These are phyloP conservation scores for Pelobates cultripes DNA, from an alignment of 2,797 vertebrate species.

Conservation along the genomic window DNA sequence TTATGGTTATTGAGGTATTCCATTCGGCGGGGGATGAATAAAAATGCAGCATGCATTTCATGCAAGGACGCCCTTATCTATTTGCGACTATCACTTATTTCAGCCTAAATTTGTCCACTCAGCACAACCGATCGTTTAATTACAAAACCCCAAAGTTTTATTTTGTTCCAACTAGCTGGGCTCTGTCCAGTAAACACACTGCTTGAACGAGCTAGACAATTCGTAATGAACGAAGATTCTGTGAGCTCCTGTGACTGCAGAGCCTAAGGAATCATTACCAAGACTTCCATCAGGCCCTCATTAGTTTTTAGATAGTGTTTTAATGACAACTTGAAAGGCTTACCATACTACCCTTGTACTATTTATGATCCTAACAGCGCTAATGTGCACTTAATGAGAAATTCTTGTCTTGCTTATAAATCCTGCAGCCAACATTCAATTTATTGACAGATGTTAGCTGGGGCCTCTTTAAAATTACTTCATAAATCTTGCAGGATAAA, in stretches of 20 bases:
- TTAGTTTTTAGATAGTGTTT: constrained; percentile 81
- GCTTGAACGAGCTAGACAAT: not conserved
- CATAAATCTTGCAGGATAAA: constrained; percentile 86
- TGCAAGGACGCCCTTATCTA: no score
- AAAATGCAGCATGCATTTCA: no score
- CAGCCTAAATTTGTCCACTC: no score
- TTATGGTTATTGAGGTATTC: no score
- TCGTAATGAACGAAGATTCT: not conserved
- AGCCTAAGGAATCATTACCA: constrained; percentile 71
- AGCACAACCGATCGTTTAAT: no score
- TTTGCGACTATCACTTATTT: no score
- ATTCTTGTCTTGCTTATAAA: constrained; percentile 86
- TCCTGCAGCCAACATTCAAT: constrained; percentile 84
- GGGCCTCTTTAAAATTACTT: constrained; percentile 87
- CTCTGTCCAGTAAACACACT: not conserved
- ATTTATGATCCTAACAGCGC: constrained; percentile 81
- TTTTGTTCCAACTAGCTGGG: no score
- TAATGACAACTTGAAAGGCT: constrained; percentile 79
- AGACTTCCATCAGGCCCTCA: constrained; percentile 77
- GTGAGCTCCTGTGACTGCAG: constrained; percentile 50
- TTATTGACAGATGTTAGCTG: constrained; percentile 89
- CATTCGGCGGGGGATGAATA: no score
- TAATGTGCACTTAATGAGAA: constrained; percentile 88
- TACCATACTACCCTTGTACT: constrained; percentile 75
- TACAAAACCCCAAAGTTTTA: no score